Conservation (phyloP, 2,797 vertebrate genomes). For the Apodemus agrarius region DNA sequence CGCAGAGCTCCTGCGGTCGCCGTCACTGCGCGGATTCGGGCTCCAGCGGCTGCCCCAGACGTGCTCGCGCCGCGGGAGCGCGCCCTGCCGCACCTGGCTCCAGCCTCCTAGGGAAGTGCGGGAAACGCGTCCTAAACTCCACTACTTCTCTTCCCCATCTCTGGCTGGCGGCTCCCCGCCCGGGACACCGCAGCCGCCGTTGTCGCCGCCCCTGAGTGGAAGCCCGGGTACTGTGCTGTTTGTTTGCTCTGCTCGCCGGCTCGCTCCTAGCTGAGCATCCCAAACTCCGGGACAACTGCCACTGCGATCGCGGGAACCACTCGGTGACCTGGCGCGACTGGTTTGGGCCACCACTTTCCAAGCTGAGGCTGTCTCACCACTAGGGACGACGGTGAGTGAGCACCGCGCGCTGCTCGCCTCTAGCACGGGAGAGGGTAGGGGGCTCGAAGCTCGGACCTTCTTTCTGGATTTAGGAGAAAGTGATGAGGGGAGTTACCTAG, state of each 20-base stretch:
- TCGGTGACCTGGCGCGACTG: background rate
- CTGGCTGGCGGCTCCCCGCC: background rate
- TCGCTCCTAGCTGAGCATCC: background rate
- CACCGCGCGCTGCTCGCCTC: background rate
- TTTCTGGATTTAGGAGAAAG: background rate
- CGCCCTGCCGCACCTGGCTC: conserved; percentile 85
- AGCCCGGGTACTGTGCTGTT: conserved; percentile 31
- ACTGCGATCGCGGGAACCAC: background rate
- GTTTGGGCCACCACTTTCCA: background rate
- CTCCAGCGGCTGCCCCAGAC: conserved; percentile 56
- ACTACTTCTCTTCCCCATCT: conserved; percentile 66
- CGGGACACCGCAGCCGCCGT: background rate
- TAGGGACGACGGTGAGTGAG: conserved; percentile 62
- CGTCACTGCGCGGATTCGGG: conserved; percentile 62
- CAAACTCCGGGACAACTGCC: conserved; percentile 61
- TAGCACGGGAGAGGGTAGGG: conserved; percentile 19
- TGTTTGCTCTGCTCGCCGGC: background rate
- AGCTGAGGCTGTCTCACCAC: background rate
- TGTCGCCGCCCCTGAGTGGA: background rate
- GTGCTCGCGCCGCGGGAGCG: conserved; percentile 80
- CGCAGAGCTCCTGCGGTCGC: conserved; percentile 68
- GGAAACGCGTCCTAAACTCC: conserved; percentile 76
- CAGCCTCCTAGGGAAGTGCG: conserved; percentile 73
- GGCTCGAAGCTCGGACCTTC: background rate
- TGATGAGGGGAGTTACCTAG: background rate